A percentile compares a stretch with the other conserved stretches of the same genome.
These are phyloP conservation scores for Helicolenus hilgendorfi DNA, from an alignment of 2,797 vertebrate species.

Conservation along the genomic window DNA sequence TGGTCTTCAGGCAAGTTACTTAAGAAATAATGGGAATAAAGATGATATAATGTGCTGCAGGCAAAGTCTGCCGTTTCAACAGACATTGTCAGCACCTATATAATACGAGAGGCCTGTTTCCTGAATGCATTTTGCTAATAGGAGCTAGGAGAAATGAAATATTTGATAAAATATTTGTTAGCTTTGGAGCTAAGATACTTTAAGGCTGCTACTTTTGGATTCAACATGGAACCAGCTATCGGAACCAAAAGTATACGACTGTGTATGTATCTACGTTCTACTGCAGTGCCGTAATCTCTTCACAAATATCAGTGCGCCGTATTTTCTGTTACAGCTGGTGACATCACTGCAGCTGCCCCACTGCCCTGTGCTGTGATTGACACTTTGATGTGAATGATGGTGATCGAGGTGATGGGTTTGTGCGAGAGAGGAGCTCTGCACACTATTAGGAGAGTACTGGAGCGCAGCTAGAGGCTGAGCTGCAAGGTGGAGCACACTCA, in stretches of 20 bases:
- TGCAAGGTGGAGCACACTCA: conserved; percentile 6
- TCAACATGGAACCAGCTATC: not conserved
- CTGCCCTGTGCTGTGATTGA: conserved; percentile 62
- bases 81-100: not conserved
- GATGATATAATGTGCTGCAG: not conserved
- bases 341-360: conserved; percentile 29
- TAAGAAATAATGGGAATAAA: not conserved
- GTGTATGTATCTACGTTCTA: not conserved
- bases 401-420: conserved; percentile 52
- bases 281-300: not conserved
- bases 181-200: not conserved
- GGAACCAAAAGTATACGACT: not conserved
- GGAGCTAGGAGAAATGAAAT: not conserved
- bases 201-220: not conserved
- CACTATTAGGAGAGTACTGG: conserved; percentile 33
- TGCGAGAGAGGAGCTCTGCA: conserved; percentile 17
- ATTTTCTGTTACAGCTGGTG: conserved; percentile 9
- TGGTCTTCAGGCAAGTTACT: not conserved
- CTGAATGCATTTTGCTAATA: not conserved
- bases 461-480: conserved; percentile 24
- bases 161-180: not conserved
- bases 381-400: conserved; percentile 64
- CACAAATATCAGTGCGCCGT: not conserved
- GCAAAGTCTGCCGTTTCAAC: not conserved
- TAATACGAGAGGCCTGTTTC: not conserved